Evolutionary conservation across 2,888 invertebrate genomes (phyloP).

Genomic region (Malacosoma neustria): DNA sequence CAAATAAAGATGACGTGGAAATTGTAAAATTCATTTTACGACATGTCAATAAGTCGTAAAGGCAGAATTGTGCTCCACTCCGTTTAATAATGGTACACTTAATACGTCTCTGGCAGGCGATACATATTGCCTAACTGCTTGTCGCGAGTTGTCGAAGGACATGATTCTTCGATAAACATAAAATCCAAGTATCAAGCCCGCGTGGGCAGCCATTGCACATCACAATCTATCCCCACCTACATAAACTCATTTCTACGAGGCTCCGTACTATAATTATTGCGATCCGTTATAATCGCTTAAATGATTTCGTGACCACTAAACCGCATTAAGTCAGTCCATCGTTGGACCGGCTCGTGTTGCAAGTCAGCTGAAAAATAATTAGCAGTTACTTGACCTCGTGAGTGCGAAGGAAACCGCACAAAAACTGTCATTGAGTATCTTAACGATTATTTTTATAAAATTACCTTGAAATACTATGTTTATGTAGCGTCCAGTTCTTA

Average conservation of each 20-base stretch:
- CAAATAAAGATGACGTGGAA: conserved; percentile 53
- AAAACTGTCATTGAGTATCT: conserved; percentile 56
- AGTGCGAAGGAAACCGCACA: conserved; percentile 47
- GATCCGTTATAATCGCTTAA: conserved; percentile 2
- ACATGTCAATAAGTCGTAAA: conserved; percentile 61
- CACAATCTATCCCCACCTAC: conserved; percentile 4
- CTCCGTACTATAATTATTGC: neutral
- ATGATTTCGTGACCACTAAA: conserved; percentile 28
- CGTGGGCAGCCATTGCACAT: conserved; percentile 55
- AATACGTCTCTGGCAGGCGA: conserved; percentile 42
- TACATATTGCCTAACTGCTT: conserved; percentile 44
- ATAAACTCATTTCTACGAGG: conserved; percentile 7
- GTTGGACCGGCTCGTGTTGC: conserved; percentile 40
- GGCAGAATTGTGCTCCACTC: conserved; percentile 55
- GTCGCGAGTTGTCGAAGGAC: conserved; percentile 41
- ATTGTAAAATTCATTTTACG: conserved; percentile 57
- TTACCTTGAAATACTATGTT: too few species aligned
- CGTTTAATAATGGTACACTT: conserved; percentile 53
- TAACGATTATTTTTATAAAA: too few species aligned
- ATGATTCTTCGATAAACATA: conserved; percentile 74
- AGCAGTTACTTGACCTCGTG: conserved; percentile 56
- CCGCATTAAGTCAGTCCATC: conserved; percentile 44
- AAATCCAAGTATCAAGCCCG: conserved; percentile 49
- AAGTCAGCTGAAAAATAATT: conserved; percentile 62
- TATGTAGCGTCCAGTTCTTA: too few species aligned